Percentiles rank a stretch among this genome's conserved stretches.
These are phyloP conservation scores for Callosobruchus maculatus DNA, from an alignment of 2,888 invertebrate genomes.

Conservation along the genomic window DNA sequence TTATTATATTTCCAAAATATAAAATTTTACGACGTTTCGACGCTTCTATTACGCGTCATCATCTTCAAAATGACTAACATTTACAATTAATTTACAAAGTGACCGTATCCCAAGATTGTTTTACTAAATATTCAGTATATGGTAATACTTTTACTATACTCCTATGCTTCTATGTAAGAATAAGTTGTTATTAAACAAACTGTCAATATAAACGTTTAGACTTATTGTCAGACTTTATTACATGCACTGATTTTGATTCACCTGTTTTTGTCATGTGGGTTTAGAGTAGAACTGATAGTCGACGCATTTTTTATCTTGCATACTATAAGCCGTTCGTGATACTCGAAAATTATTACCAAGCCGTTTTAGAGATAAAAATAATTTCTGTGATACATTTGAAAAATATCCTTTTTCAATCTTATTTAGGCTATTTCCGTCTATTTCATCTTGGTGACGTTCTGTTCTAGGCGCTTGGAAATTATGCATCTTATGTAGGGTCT, in stretches of 20 bases:
- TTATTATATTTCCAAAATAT: too few species aligned
- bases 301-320: not conserved
- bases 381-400: not conserved
- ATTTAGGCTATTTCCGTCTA: not conserved
- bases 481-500: not conserved
- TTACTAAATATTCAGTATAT: too few species aligned
- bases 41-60: too few species aligned
- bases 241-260: not conserved
- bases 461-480: not conserved
- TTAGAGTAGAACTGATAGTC: not conserved
- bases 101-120: too few species aligned
- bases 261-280: not conserved
- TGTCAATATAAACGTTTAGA: too few species aligned
- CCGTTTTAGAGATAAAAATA: not conserved
- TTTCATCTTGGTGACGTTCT: not conserved
- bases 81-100: too few species aligned
- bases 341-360: not conserved
- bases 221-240: too few species aligned
- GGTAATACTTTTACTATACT: too few species aligned
- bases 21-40: too few species aligned
- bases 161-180: too few species aligned
- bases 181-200: too few species aligned
- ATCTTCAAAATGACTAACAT: too few species aligned
- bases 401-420: not conserved
- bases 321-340: not conserved